Conservation (phyloP, 2,113 vertebrate genomes). For the Phodopus roborovskii region DNA sequence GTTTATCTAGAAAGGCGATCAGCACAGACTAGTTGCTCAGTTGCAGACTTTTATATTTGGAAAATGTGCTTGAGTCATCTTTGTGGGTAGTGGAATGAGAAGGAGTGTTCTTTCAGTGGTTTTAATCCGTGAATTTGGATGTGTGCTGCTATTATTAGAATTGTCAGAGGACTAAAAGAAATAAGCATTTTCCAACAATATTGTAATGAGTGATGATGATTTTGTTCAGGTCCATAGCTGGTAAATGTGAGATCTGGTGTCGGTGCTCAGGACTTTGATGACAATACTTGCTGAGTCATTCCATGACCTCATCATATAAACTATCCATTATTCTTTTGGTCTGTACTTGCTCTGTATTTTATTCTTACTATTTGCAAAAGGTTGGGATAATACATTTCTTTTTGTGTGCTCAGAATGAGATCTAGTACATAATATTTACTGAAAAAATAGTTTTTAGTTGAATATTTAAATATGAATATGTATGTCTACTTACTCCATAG, state of each 20-base stretch:
- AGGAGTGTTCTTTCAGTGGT: slow-evolving; percentile 6
- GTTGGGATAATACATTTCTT: not conserved
- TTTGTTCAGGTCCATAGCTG: slow-evolving; percentile 21
- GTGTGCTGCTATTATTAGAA: slow-evolving; percentile 28
- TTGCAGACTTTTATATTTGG: slow-evolving; percentile 48
- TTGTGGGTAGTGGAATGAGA: slow-evolving; percentile 11
- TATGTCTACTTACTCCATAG: not conserved
- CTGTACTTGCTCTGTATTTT: not conserved
- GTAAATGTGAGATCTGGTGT: not conserved
- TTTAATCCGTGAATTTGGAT: slow-evolving; percentile 34
- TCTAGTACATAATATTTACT: not conserved
- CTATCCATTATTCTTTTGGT: not conserved
- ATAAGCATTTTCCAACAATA: not conserved
- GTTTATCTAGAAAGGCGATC: slow-evolving; percentile 43
- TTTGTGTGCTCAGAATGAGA: not conserved
- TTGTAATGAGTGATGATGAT: not conserved
- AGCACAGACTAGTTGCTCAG: not conserved
- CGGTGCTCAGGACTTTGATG: not conserved
- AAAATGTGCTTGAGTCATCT: slow-evolving; percentile 36
- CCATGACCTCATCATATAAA: not conserved
- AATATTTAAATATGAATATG: slow-evolving; percentile 15
- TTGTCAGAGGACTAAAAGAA: slow-evolving; percentile 9
- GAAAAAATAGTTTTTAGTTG: not conserved
- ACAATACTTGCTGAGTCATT: not conserved
- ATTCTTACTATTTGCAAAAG: not conserved